Evolutionary conservation across 2,113 vertebrate species (phyloP).

Genomic region (Suricata suricatta): DNA sequence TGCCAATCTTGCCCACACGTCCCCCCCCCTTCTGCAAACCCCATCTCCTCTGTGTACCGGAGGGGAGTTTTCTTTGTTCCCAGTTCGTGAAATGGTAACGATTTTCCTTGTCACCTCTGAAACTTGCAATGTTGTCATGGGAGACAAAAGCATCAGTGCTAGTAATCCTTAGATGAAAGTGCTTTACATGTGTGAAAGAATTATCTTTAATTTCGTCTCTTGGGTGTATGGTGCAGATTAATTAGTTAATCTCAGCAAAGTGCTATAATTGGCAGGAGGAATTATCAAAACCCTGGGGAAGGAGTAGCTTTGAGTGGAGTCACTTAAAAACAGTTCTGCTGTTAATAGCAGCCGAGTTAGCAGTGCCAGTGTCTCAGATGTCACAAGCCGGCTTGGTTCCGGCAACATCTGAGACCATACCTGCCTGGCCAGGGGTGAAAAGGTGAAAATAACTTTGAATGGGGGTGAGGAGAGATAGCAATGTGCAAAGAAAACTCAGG

Average conservation of each 20-base stretch:
- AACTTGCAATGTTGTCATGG: slow-evolving; percentile 7
- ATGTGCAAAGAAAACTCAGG: neutral
- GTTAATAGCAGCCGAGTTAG: neutral
- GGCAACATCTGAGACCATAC: neutral
- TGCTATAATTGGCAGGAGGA: slow-evolving; percentile 64
- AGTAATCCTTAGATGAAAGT: slow-evolving; percentile 66
- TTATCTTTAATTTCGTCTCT: slow-evolving; percentile 73
- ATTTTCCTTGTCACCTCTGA: slow-evolving; percentile 54
- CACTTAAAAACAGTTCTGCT: slow-evolving; percentile 28
- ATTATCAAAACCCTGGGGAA: slow-evolving; percentile 68
- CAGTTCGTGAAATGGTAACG: slow-evolving; percentile 57
- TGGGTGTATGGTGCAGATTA: slow-evolving; percentile 64
- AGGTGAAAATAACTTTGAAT: slow-evolving; percentile 7
- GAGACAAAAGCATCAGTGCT: slow-evolving; percentile 46
- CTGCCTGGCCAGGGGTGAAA: neutral
- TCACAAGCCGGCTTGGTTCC: neutral
- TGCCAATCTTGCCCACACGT: neutral
- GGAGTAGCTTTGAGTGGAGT: slow-evolving; percentile 32
- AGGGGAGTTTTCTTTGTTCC: neutral
- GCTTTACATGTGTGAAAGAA: slow-evolving; percentile 35
- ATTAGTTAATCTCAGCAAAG: slow-evolving; percentile 75
- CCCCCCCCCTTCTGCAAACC: neutral
- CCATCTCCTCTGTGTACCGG: neutral
- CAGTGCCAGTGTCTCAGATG: neutral
- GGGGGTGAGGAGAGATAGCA: neutral